Evolutionary conservation across 2,888 invertebrate genomes (phyloP).

Genomic region (Agonopterix heracliana): DNA sequence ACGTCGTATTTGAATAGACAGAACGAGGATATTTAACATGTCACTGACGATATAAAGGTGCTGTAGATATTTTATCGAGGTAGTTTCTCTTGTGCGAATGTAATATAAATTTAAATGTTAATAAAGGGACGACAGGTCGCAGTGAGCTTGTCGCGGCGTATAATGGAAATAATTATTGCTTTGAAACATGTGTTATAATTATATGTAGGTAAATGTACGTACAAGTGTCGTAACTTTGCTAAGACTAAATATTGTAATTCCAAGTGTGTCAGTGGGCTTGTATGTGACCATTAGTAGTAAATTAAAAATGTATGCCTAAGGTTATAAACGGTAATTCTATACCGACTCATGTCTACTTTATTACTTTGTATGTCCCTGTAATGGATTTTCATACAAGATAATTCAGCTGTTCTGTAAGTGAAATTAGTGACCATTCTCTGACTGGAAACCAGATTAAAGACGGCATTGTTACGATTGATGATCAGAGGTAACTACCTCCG

Average conservation of each 20-base stretch:
- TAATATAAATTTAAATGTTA: slow-evolving; percentile 61
- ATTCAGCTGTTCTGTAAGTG: too few relatives aligned
- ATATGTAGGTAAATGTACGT: slow-evolving; percentile 28
- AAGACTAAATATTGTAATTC: not conserved
- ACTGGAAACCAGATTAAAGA: too few relatives aligned
- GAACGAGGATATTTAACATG: slow-evolving; percentile 35
- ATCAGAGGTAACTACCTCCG: too few relatives aligned
- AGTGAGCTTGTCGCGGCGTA: slow-evolving; percentile 37
- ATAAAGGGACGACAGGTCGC: slow-evolving; percentile 56
- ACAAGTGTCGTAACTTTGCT: slow-evolving; percentile 1
- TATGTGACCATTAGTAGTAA: slow-evolving; percentile 4
- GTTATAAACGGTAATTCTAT: too few relatives aligned
- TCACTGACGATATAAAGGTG: slow-evolving; percentile 47
- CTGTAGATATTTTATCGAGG: slow-evolving; percentile 44
- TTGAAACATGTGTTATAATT: slow-evolving; percentile 49
- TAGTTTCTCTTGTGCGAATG: slow-evolving; percentile 52
- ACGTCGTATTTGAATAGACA: slow-evolving; percentile 28
- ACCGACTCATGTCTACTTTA: too few relatives aligned
- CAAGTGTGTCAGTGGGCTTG: slow-evolving; percentile 2
- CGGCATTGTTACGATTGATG: too few relatives aligned
- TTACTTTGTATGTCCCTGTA: too few relatives aligned
- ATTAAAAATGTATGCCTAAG: slow-evolving; percentile 23
- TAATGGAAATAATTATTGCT: slow-evolving; percentile 53
- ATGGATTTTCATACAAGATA: too few relatives aligned
- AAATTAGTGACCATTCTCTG: too few relatives aligned